These are phyloP conservation scores for Drosophila paulistorum DNA, from an alignment of 1,140 invertebrate genomes.

Conservation along the genomic window DNA sequence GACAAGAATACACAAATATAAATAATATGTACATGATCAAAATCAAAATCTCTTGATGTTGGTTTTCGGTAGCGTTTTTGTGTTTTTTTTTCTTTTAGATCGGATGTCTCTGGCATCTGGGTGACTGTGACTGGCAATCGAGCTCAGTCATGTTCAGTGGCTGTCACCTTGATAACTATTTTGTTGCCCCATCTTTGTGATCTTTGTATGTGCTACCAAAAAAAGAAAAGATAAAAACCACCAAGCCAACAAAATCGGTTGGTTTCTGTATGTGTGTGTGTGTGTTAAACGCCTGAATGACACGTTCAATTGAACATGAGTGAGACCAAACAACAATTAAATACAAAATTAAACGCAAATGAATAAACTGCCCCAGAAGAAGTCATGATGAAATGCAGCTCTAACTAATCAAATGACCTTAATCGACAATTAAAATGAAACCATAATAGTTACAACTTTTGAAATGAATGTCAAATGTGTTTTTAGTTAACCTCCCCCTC, in stretches of 20 bases:
- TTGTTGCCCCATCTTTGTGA: slow-evolving; percentile 47
- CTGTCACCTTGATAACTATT: slow-evolving; percentile 49
- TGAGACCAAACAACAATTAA: slow-evolving; percentile 11
- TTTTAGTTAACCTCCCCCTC: neutral
- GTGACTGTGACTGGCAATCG: slow-evolving; percentile 27
- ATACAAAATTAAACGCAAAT: slow-evolving; percentile 30
- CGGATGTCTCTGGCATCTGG: slow-evolving; percentile 37
- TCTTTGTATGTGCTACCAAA: slow-evolving; percentile 33
- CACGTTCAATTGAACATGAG: slow-evolving; percentile 76
- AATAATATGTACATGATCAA: slow-evolving; percentile 25
- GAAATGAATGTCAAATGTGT: slow-evolving; percentile 9
- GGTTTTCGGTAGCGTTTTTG: slow-evolving; percentile 21
- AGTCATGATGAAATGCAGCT: slow-evolving; percentile 50
- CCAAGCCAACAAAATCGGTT: neutral
- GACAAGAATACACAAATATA: slow-evolving; percentile 37
- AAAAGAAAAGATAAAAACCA: neutral
- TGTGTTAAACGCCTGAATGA: slow-evolving; percentile 71
- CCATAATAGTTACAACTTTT: slow-evolving; percentile 43
- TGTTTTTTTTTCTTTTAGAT: slow-evolving; percentile 26
- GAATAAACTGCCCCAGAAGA: slow-evolving; percentile 27
- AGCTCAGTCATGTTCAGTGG: slow-evolving; percentile 42
- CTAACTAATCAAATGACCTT: slow-evolving; percentile 75
- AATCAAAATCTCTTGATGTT: slow-evolving; percentile 29
- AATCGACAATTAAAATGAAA: slow-evolving; percentile 76
- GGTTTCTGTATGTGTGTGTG: slow-evolving; percentile 15